Evolutionary conservation across 2,888 invertebrate genomes (phyloP).

Genomic region (Dioctria linearis): DNA sequence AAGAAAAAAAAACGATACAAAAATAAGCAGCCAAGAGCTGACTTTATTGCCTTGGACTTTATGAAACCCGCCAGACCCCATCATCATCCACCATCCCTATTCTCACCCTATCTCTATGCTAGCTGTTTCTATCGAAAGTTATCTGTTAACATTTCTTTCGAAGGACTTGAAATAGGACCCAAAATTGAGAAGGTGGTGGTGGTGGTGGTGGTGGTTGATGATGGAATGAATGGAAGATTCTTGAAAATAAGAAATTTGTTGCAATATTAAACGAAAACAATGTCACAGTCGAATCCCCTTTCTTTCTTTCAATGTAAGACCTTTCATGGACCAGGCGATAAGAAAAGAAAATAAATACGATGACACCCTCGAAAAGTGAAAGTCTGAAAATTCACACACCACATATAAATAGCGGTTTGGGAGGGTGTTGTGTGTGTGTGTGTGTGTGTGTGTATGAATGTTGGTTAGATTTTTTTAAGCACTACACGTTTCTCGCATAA

Average conservation of each 20-base stretch:
- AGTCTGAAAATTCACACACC: constrained; percentile 20
- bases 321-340: constrained; percentile 42
- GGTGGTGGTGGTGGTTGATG: neutral
- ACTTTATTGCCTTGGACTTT: constrained; percentile 34
- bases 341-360: constrained; percentile 20
- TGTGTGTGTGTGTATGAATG: neutral
- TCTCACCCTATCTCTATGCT: neutral
- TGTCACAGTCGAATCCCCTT: constrained; percentile 59
- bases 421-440: neutral
- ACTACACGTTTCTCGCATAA: constrained; percentile 22
- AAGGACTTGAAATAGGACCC: neutral
- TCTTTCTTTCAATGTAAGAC: constrained; percentile 33
- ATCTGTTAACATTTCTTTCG: constrained; percentile 6
- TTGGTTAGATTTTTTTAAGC: constrained; percentile 23
- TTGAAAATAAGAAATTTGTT: constrained; percentile 46
- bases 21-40: constrained; percentile 41
- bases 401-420: neutral
- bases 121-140: constrained; percentile 9
- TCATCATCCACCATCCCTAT: too few relatives aligned
- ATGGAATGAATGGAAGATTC: neutral
- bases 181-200: neutral
- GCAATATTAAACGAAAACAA: constrained; percentile 62
- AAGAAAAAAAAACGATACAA: constrained; percentile 25
- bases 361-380: constrained; percentile 49
- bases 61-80: too few relatives aligned